Conservation (phyloP, 2,888 invertebrate genomes). For the Standfussiana lucernea region DNA sequence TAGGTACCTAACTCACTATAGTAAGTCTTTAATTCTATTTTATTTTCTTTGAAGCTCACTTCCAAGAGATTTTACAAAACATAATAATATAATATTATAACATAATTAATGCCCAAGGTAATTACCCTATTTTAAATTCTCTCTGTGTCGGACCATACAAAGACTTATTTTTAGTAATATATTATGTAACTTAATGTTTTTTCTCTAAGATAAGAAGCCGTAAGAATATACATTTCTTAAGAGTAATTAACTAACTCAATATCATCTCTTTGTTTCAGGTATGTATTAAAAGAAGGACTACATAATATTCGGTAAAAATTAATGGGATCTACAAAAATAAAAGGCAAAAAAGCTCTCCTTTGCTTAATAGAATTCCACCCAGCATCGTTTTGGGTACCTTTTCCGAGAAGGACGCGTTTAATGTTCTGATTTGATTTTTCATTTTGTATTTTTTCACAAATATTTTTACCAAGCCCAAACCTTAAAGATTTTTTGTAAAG, state of each 20-base stretch:
- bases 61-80: not conserved
- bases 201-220: not conserved
- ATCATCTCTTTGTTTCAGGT: slow-evolving; percentile 65
- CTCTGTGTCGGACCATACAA: not conserved
- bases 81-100: not conserved
- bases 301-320: slow-evolving; percentile 42
- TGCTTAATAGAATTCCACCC: slow-evolving; percentile 49
- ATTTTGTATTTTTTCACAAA: slow-evolving; percentile 50
- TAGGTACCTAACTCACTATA: not conserved
- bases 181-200: not conserved
- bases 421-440: slow-evolving; percentile 54
- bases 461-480: slow-evolving; percentile 51
- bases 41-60: not conserved
- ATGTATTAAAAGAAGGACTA: slow-evolving; percentile 61
- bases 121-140: not conserved
- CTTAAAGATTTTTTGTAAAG: slow-evolving; percentile 24
- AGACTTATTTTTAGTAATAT: not conserved
- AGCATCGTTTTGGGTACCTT: slow-evolving; percentile 49
- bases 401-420: slow-evolving; percentile 37
- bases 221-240: slow-evolving; percentile 11
- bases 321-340: slow-evolving; percentile 47
- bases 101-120: no score
- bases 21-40: not conserved
- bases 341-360: slow-evolving; percentile 21
- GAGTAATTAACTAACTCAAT: slow-evolving; percentile 40